Evolutionary conservation across 1,140 invertebrate species (phyloP), one percentile per base, ranked within the genome.

Genomic region (Drosophila parvula): DNA sequence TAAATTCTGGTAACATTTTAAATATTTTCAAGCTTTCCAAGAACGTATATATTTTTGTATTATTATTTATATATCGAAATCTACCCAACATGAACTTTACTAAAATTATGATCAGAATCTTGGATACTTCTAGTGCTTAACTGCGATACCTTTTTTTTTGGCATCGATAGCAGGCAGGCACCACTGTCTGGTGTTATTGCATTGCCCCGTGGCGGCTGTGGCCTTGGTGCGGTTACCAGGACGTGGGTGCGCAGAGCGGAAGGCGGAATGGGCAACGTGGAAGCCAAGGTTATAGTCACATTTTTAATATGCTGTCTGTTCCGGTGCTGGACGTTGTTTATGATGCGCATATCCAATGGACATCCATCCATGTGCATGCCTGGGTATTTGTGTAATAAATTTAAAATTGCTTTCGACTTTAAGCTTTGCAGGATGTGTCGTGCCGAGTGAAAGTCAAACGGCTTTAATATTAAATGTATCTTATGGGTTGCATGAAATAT

Each of bases 251-350:
- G 56, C 30, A 36, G 62, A 41, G 4, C 30, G n/a, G 22, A 11
- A 14, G 63, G 44, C 32, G 34, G 32, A 48, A 14, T 51, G 36
- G 45, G 38, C 28, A 28, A 38, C 59, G 27, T 34, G 28, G 51
- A 56, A 73, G 69, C 81, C 81, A 85, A 85, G 81, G 85, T 88
- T 89, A 90, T 89, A 88, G 84, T 70, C 82, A 75, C 78, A 79
- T 71, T 88, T 89, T 89, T 84, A 89, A 88, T 88, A 84, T 89
- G 78, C 59, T 78, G 71, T 74, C 57, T 78, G 58, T 79, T 71
- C 75, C 61, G 61, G 60, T 61, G 40, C 59, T 65, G 61, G 56
- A 48, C 73, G 84, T 78, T 80, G 84, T 80, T 80, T 88, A 79
- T 86, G 71, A 77, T 77, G 74, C 74, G 64, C 74, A 78, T 78